phyloP scores from a whole-genome alignment of 2,888 invertebrate species.

The Phortica okadai region DNA sequence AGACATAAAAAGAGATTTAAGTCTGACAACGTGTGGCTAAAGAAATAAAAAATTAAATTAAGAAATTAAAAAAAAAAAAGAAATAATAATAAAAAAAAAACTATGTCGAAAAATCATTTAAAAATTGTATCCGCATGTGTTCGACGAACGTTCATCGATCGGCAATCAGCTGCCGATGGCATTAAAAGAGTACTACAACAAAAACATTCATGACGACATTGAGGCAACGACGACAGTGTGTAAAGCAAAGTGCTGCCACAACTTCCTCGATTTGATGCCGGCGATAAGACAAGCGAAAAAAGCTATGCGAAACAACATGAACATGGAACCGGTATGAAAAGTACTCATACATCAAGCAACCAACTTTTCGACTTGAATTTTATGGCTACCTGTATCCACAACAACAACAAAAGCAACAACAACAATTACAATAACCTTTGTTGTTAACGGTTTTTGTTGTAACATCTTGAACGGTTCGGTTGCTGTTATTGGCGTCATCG shows the following conservation, averaged over 20 bases:
- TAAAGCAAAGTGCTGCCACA: background rate
- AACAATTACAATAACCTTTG: slow-evolving; percentile 26
- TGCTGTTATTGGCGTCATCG: slow-evolving; percentile 47
- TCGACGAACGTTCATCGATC: background rate
- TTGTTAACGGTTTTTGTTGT: slow-evolving; percentile 38
- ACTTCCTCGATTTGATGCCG: background rate
- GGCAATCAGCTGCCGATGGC: background rate
- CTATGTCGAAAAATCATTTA: background rate
- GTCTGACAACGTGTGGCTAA: slow-evolving; percentile 2
- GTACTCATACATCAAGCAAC: background rate
- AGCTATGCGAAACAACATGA: slow-evolving; percentile 8
- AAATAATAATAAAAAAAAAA: background rate
- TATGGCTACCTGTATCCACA: slow-evolving; percentile 1
- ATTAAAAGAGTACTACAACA: background rate
- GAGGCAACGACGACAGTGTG: background rate
- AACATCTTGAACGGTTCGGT: background rate
- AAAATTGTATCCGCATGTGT: background rate
- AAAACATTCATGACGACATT: background rate
- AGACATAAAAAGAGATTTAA: slow-evolving; percentile 1
- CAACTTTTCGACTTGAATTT: slow-evolving; percentile 4
- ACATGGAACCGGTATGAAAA: background rate
- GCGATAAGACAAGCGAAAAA: slow-evolving; percentile 15
- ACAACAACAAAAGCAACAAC: slow-evolving; percentile 34
- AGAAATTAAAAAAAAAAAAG: slow-evolving; percentile 32
- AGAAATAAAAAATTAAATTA: slow-evolving; percentile 17